Conservation (phyloP, 2,888 invertebrate genomes). For the Apotomis turbidana region DNA sequence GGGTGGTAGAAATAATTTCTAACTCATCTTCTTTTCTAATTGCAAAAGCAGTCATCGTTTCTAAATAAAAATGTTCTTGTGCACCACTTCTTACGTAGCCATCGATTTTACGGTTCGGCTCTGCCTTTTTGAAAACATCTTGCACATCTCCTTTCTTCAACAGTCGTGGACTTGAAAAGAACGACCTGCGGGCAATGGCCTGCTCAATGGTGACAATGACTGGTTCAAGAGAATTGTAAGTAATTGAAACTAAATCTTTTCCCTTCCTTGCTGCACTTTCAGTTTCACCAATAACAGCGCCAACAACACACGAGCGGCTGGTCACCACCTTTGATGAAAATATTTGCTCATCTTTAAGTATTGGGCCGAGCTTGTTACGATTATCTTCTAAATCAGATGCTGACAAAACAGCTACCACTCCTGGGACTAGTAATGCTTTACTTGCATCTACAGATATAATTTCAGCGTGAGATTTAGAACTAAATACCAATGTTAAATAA, state of each 20-base stretch:
- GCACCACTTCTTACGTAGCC: slow-evolving; percentile 89
- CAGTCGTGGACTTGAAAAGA: slow-evolving; percentile 81
- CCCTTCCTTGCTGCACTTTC: slow-evolving; percentile 91
- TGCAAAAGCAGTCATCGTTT: slow-evolving; percentile 87
- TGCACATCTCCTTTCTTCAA: slow-evolving; percentile 87
- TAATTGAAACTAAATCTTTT: slow-evolving; percentile 88
- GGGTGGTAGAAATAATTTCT: slow-evolving; percentile 91
- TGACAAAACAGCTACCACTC: slow-evolving; percentile 90
- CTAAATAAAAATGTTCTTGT: slow-evolving; percentile 96
- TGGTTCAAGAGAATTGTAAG: slow-evolving; percentile 90
- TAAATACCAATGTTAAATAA: slow-evolving; percentile 90
- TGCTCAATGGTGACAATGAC: slow-evolving; percentile 94
- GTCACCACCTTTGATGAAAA: slow-evolving; percentile 90
- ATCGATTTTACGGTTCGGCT: slow-evolving; percentile 86
- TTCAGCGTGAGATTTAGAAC: slow-evolving; percentile 91
- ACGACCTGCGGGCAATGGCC: slow-evolving; percentile 89
- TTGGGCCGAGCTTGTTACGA: slow-evolving; percentile 87
- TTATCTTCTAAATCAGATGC: slow-evolving; percentile 88
- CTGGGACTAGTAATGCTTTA: slow-evolving; percentile 88
- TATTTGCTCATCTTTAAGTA: slow-evolving; percentile 92
- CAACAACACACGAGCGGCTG: slow-evolving; percentile 91
- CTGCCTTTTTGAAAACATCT: slow-evolving; percentile 80
- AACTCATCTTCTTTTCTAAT: slow-evolving; percentile 92
- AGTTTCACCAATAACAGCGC: slow-evolving; percentile 89
- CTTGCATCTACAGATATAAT: slow-evolving; percentile 89